Evolutionary conservation across 2,797 vertebrate genomes (phyloP).

Genomic region (Chloroceryle inda): DNA sequence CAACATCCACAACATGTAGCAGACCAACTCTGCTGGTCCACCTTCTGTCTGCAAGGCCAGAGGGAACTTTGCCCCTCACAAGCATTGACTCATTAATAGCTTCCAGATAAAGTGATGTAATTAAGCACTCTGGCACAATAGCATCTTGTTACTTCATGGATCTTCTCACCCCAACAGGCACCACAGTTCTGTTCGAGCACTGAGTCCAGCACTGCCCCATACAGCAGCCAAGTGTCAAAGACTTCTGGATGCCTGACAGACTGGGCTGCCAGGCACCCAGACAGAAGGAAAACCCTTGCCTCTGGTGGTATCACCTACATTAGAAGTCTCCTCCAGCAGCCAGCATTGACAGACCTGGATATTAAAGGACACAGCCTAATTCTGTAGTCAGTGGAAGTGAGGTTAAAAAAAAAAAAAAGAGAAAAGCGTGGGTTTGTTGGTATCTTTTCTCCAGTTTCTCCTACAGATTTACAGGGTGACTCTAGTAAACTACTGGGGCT

Average conservation of each 20-base stretch:
- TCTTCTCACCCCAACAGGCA: background rate
- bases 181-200: fast-evolving
- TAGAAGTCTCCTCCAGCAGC: background rate
- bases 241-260: fast-evolving
- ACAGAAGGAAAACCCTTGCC: background rate
- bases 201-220: fast-evolving
- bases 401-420: too few species aligned
- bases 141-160: background rate
- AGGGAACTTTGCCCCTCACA: background rate
- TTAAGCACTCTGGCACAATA: background rate
- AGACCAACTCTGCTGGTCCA: background rate
- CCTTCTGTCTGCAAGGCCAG: background rate
- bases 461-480: background rate
- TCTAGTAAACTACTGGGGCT: background rate
- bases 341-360: background rate
- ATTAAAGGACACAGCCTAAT: background rate
- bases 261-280: background rate
- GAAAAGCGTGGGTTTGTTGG: background rate
- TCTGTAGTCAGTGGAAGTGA: background rate
- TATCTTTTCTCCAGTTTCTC: background rate
- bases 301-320: background rate
- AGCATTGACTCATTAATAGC: background rate
- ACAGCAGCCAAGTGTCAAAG: background rate
- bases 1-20: fast-evolving
- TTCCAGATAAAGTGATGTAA: background rate